A percentile compares a stretch with the other conserved stretches of the same genome.
These are phyloP conservation scores for Rhorus exstirpatorius DNA, from an alignment of 2,888 invertebrate species.

Conservation along the genomic window DNA sequence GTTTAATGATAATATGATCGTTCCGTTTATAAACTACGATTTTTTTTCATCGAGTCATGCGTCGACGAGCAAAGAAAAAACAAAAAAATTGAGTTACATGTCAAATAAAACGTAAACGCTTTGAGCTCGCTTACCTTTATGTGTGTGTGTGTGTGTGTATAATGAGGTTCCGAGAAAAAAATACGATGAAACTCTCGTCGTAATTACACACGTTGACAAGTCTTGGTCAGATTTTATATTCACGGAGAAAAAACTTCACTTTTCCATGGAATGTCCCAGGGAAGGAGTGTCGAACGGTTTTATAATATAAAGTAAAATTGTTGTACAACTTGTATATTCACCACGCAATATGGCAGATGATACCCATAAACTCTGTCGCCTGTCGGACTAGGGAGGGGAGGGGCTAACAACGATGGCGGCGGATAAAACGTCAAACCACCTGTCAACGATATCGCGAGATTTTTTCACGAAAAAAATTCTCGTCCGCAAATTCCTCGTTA, in stretches of 20 bases:
- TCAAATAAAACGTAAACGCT: conserved; percentile 70
- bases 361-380: conserved; percentile 62
- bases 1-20: neutral
- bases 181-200: conserved; percentile 40
- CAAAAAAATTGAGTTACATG: conserved; percentile 54
- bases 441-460: conserved; percentile 71
- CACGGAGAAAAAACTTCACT: conserved; percentile 57
- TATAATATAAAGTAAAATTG: conserved; percentile 72
- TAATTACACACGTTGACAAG: conserved; percentile 29
- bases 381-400: conserved; percentile 40
- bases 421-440: conserved; percentile 78
- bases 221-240: conserved; percentile 1
- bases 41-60: neutral
- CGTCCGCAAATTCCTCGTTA: conserved; percentile 1
- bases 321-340: conserved; percentile 70
- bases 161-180: conserved; percentile 39
- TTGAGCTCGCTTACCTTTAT: conserved; percentile 56
- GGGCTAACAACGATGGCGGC: conserved; percentile 72
- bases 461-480: conserved; percentile 32
- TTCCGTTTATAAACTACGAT: too few species aligned
- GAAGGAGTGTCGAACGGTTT: conserved; percentile 65
- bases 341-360: conserved; percentile 77
- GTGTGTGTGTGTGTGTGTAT: too few species aligned
- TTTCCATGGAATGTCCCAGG: conserved; percentile 68
- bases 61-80: neutral